Base-by-base conservation (phyloP, 2,113 vertebrate species). In the Psephotus haematonotus region DNA sequence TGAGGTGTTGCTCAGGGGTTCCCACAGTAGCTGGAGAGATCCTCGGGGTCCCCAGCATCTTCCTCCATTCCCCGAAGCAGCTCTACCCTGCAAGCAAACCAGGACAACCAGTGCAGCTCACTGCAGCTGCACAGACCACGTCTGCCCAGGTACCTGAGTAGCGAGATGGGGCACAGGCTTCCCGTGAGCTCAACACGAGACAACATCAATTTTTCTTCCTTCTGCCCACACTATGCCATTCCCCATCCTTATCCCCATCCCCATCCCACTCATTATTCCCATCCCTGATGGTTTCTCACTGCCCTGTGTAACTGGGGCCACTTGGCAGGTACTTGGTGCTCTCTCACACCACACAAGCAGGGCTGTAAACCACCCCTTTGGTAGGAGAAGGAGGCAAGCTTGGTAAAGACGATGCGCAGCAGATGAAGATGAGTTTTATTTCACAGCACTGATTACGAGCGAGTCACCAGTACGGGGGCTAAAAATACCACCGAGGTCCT, bases 391-490 rank as follows among this genome's bases (percentile, higher is more conserved):
- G 86, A 93, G 89, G 82, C 10, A 5, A 72, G 82, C 90, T 95
- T 59, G 62, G 63, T 63, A 49, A 88, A 93, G 83, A 84, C 46
- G 75, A 81, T 5, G 29, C 78, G 25, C 2, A 6, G 90, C 76
- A 84, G 88, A 90, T 78, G 78, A 82, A 92, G 95, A 91, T 92
- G 74, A n/a, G 74, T 94, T 93, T 75, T 52, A 49, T 90, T 92
- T 94, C 85, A 81, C 69, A 52, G 46, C 46, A 57, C 93, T 65
- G 44, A 62, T 93, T 91, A 46, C 0, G 5, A 92, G 88, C 63
- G 22, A 70, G 72, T 91, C 89, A 53, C 70, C 2, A 1, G 31
- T 25, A 74, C 1, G 7, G 75, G 75, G 52, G 43, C 82, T 93
- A 81, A 96, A 96, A 96, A 95, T 76, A 92, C 39, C 86, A 35